Base-by-base conservation (phyloP, 1,140 invertebrate species). In the Hyphantria cunea region DNA sequence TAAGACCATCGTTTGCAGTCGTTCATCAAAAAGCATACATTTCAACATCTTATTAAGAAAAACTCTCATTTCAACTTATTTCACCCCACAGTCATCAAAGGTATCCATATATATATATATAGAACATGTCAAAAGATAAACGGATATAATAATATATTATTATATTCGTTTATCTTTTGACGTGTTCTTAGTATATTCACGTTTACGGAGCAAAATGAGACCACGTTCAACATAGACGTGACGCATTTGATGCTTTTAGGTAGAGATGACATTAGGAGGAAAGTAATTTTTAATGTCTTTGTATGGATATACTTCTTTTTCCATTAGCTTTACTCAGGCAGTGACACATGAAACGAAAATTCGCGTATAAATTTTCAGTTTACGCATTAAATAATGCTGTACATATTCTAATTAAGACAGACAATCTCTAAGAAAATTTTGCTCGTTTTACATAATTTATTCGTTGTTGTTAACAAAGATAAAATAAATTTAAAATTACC, bases 251-350 rank as follows among this genome's bases (percentile, higher is more conserved):
- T 47, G 31, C 48, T 50, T 50, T 50, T 33, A 50, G 48, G 17
- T 33, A 8, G 31, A 50, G 48, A 50, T 33, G 25, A 50, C 32
- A 31, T 50, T 50, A 50, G 48, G 31, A 50, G 25, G 25, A 6
- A 50, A 13, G 48, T 33, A 13, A 34, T 50, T 50, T 50, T 50
- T 50, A 50, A 50, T 50, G 48, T 12, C 25, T 50, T 32, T 50
- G 25, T 50, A 14, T 50, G 17, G 17, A 25, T 25, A 37, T 7
- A 8, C 34, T 10, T 11, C 34, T 10, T 37, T 37, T 37, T 37
- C 34, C 34, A 37, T 37, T 37, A 37, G 34, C 34, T 25, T 25
- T 3, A 25, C 17, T 25, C 17, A 5, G 17, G 17, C 17, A 3
- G 17, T 25, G 17, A 25, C 5, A 25, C 5, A 25, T 5, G 17